Base-by-base conservation (phyloP, 2,888 invertebrate genomes). In the Pyrocoelia pectoralis region DNA sequence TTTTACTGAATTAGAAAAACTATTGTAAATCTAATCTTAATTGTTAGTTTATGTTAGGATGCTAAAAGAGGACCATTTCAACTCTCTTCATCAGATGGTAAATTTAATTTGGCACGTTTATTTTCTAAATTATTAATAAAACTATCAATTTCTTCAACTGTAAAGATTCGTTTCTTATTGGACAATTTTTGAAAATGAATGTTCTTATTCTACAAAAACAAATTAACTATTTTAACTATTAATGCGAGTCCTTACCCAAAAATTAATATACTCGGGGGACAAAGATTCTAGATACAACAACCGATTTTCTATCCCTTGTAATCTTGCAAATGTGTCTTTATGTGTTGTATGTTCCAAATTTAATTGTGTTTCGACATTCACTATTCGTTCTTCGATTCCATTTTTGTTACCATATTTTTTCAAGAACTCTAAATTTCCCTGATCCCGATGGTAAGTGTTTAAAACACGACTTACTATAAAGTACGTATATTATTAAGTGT, bases 181-280 rank as follows among this genome's bases (percentile, higher is more conserved):
- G 70, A 66, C 60, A 72, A 72, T 33, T 72, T 72, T 0, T 67
- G 54, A 33, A 43, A 58, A 38, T 61, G 33, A 40, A 29, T 53
- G 5, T 67, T 70, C 56, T 73, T 76, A 54, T 76, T 75, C 79
- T 50, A 38, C 48, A 58, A 59, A 54, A n/a, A 19, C n/a, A n/a
- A n/a, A n/a, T n/a, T n/a, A n/a, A n/a, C n/a, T n/a, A n/a, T n/a
- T n/a, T n/a, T n/a, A n/a, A n/a, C n/a, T n/a, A n/a, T n/a, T n/a
- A n/a, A n/a, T n/a, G n/a, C n/a, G n/a, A n/a, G n/a, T n/a, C n/a
- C 33, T 55, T 55, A 64, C 58, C 55, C 58, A 85, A 80, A 90
- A 89, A 70, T 88, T 85, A 17, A 87, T 86, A 75, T 94, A 94
- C 79, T 94, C 94, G 0, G 94, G 94, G 38, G 93, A 94, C 56